Evolutionary conservation across 2,113 vertebrate genomes (phyloP), one percentile per base, ranked within the genome.

Genomic region (Alaudala cheleensis): DNA sequence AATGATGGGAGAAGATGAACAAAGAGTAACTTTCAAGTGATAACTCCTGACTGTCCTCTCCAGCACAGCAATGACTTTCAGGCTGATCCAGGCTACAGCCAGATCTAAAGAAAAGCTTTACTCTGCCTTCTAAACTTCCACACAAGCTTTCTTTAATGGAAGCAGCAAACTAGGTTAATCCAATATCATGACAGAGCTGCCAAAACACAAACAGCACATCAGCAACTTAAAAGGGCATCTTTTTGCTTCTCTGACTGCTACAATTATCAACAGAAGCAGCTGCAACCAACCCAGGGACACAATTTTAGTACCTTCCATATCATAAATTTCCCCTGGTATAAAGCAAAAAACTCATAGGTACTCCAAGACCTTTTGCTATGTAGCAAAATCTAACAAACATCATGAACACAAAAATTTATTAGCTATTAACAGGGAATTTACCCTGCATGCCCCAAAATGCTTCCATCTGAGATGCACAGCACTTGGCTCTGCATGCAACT

Each of bases 141-240:
- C 66, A 72, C 18, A 87, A 86, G 45, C 65, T 80, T 83, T 65
- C 85, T 45, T 73, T 40, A 81, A 29, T 15, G 40, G 42, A 66
- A 87, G 23, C 47, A 87, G 47, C 37, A 86, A 92, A 83, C 51
- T 72, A 62, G 80, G 82, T 88, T 93, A 94, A 94, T 57, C 92
- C 73, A 65, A 4, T 58, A 88, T 45, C 66, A 71, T 37, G 33
- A 25, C 2, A 72, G 57, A 72, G 49, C 34, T 86, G 81, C 78
- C 78, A 90, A 95, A 90, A 58, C 53, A 88, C 77, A 85, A 95
- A 69, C 31, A 81, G 64, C 47, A 58, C 0, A 0, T 57, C 28
- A 6, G 42, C 23, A 82, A 66, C 66, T 82, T 73, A 65, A 82
- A 91, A 84, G 14, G 11, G 22, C 7, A 80, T 80, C 42, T 85